A percentile compares a stretch with the other conserved stretches of the same genome.
Conservation (phyloP, 2,888 invertebrate genomes). For the Heteromyza rotundicornis region DNA sequence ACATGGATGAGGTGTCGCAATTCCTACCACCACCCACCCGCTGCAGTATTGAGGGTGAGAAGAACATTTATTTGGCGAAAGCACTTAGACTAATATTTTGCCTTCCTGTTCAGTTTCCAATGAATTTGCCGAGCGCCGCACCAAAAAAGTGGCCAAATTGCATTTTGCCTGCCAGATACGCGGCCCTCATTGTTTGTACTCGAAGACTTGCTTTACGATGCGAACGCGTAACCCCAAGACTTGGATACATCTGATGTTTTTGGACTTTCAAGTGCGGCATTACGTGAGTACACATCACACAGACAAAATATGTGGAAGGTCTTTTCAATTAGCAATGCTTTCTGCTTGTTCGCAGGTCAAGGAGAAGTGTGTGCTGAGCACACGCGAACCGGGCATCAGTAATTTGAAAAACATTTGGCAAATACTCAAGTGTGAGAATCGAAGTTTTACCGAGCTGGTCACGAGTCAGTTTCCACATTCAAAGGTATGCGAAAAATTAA, state of each 20-base stretch:
- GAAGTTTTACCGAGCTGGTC: conserved; percentile 86
- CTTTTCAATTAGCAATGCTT: not conserved
- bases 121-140: conserved; percentile 71
- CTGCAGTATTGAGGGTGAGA: conserved; percentile 88
- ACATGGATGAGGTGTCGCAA: conserved; percentile 86
- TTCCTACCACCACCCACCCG: conserved; percentile 89
- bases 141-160: conserved; percentile 85
- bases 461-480: conserved; percentile 92
- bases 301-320: no score
- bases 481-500: conserved; percentile 66
- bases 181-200: conserved; percentile 86
- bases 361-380: conserved; percentile 78
- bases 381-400: conserved; percentile 80
- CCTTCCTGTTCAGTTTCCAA: conserved; percentile 50
- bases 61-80: not conserved
- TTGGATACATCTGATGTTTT: conserved; percentile 96
- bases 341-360: no score
- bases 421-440: conserved; percentile 88
- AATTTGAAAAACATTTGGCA: conserved; percentile 93
- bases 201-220: conserved; percentile 78
- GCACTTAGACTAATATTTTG: not conserved
- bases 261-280: conserved; percentile 77
- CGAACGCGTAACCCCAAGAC: conserved; percentile 81
- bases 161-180: conserved; percentile 89
- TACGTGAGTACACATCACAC: conserved; percentile 47